phyloP scores from a whole-genome alignment of 1,140 invertebrate genomes.

The Heterodera schachtii region DNA sequence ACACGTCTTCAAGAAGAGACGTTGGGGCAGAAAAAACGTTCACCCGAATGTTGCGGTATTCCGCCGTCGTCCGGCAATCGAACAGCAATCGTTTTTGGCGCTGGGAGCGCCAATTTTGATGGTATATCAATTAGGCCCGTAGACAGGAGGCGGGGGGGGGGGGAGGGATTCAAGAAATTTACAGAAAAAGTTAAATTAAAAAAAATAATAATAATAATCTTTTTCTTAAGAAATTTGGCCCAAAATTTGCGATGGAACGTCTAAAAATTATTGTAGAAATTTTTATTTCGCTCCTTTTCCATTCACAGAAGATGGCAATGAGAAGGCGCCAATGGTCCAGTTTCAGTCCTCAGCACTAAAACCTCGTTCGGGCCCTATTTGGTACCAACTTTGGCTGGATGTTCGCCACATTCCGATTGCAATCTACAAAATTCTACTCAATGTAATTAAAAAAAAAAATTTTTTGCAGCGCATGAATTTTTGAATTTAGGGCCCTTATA shows the following conservation, averaged over 20 bases:
- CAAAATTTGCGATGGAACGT: no score
- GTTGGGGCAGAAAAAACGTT: conserved; percentile 54
- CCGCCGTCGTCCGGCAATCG: conserved; percentile 57
- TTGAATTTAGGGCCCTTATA: conserved; percentile 55
- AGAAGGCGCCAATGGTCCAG: conserved; percentile 43
- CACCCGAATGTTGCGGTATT: conserved; percentile 65
- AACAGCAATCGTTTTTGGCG: no score
- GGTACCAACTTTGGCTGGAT: conserved; percentile 65
- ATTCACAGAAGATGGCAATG: conserved; percentile 26
- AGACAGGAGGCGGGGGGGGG: no score
- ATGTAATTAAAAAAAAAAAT: no score
- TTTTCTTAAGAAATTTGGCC: no score
- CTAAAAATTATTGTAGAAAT: no score
- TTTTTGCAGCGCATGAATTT: no score
- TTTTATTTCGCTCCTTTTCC: no score
- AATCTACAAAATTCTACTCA: conserved; percentile 40
- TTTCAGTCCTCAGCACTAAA: conserved; percentile 54
- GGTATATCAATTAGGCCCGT: no score
- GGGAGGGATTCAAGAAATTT: no score
- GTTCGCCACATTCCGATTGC: conserved; percentile 64
- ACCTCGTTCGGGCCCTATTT: conserved; percentile 53
- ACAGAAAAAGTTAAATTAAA: no score
- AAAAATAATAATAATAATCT: no score
- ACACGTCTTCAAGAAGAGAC: conserved; percentile 63
- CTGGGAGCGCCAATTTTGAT: conserved; percentile 48